Evolutionary conservation across 1,140 invertebrate genomes (phyloP).

Genomic region (Telenomus remus): DNA sequence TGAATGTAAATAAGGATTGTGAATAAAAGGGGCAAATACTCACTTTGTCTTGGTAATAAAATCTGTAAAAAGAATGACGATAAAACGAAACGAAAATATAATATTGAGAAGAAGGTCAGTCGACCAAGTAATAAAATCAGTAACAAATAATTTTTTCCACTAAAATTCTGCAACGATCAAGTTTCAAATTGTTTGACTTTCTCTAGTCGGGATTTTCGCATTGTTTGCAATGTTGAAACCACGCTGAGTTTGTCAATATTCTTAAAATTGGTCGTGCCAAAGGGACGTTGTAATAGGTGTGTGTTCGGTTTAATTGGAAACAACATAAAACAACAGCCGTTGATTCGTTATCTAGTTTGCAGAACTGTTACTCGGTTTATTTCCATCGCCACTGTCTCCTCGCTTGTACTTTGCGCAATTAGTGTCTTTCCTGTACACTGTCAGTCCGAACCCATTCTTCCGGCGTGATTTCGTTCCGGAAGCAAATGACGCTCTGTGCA

Average conservation of each 20-base stretch:
- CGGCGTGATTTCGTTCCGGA: constrained; percentile 37
- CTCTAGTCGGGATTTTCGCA: no score
- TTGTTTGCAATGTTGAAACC: no score
- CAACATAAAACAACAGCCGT: constrained; percentile 13
- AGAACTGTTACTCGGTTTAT: constrained; percentile 40
- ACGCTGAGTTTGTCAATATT: neutral
- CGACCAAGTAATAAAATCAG: no score
- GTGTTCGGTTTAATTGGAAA: constrained; percentile 1
- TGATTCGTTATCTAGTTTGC: constrained; percentile 45
- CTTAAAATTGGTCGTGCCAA: neutral
- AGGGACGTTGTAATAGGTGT: neutral
- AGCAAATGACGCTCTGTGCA: constrained; percentile 20
- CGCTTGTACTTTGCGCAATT: constrained; percentile 37
- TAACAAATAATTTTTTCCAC: no score
- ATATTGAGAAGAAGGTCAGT: no score
- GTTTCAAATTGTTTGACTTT: no score
- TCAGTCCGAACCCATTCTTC: constrained; percentile 26
- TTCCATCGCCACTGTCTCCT: constrained; percentile 32
- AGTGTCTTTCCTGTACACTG: constrained; percentile 39
- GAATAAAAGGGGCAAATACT: no score
- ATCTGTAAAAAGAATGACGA: no score
- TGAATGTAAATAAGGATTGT: no score
- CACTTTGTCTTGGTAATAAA: no score
- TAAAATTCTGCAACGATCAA: no score
- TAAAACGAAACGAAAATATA: no score